These are phyloP conservation scores for Dolichoris vasculosae DNA, from an alignment of 1,140 invertebrate genomes.

Conservation along the genomic window DNA sequence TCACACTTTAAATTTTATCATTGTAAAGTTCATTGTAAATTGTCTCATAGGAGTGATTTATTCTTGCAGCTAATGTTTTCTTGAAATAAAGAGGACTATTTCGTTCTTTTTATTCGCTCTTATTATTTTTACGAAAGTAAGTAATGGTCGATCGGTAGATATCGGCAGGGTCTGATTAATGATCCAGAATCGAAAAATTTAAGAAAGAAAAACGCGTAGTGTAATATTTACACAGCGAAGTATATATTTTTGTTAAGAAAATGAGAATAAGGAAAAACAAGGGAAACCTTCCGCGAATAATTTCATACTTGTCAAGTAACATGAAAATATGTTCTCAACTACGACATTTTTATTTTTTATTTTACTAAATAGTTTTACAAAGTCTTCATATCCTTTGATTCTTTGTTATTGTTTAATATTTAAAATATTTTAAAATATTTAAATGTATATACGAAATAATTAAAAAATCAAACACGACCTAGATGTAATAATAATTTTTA, in stretches of 20 bases:
- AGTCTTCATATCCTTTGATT: neutral
- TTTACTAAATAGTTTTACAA: neutral
- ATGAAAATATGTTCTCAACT: neutral
- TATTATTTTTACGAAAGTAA: neutral
- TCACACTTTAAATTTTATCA: slow-evolving; percentile 37
- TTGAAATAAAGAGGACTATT: slow-evolving; percentile 9
- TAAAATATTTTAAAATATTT: too few species aligned
- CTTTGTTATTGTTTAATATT: too few species aligned
- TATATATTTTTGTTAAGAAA: neutral
- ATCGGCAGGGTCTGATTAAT: slow-evolving; percentile 20
- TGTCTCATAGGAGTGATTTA: slow-evolving; percentile 28
- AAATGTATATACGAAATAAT: neutral
- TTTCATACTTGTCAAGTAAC: neutral
- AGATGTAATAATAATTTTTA: neutral
- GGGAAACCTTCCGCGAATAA: neutral
- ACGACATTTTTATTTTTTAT: slow-evolving; percentile 5
- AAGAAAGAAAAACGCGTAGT: neutral
- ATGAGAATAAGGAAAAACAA: neutral
- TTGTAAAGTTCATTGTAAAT: slow-evolving; percentile 32
- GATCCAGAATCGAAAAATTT: slow-evolving; percentile 9
- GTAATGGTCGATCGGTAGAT: neutral
- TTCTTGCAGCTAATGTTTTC: slow-evolving; percentile 19
- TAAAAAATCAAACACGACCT: neutral
- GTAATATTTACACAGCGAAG: neutral
- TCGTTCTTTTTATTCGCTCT: neutral